Conservation (phyloP, 2,797 vertebrate genomes). For the Anguilla megastoma region DNA sequence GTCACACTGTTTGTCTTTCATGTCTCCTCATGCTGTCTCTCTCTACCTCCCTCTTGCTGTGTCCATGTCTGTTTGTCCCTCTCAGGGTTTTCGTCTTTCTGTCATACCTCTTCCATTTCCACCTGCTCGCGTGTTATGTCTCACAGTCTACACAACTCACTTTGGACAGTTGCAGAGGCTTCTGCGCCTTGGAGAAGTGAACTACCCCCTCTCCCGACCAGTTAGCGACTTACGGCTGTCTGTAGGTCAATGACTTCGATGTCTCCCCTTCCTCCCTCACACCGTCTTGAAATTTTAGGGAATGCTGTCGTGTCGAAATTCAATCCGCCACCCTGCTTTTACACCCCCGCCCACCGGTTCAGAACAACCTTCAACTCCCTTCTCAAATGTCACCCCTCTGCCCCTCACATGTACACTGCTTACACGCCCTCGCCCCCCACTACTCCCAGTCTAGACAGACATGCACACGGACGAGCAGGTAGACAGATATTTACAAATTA, state of each 20-base stretch:
- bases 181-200: background rate
- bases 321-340: background rate
- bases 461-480: background rate
- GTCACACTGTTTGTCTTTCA: background rate
- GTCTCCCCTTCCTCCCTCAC: background rate
- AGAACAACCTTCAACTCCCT: conserved; percentile 29
- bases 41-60: background rate
- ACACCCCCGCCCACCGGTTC: conserved; percentile 2
- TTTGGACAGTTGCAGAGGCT: background rate
- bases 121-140: background rate
- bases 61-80: background rate
- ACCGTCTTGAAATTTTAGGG: conserved; percentile 26
- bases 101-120: background rate
- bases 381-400: conserved; percentile 32
- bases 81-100: background rate
- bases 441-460: background rate
- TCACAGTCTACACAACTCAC: conserved; percentile 4
- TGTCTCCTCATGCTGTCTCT: conserved; percentile 12
- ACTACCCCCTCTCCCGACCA: background rate
- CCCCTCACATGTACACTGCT: background rate
- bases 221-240: conserved; percentile 19
- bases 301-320: conserved; percentile 39
- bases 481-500: conserved; percentile 7
- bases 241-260: conserved; percentile 29
- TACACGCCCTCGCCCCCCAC: background rate